Evolutionary conservation across 2,888 invertebrate genomes (phyloP).

Genomic region (Schrankia costaestrigalis): DNA sequence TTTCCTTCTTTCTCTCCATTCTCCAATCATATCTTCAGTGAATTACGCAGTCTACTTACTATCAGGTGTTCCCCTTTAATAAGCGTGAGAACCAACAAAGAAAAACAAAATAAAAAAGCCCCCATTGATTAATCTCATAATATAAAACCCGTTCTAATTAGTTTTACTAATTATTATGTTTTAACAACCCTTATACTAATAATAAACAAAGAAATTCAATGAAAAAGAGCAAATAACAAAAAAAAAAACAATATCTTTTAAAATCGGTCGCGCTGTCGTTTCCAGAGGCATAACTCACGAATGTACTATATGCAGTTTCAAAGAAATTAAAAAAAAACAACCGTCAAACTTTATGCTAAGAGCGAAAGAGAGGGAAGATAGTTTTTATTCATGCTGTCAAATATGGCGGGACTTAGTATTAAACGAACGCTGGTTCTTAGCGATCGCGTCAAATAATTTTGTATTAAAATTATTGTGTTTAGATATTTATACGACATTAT

Average conservation of each 20-base stretch:
- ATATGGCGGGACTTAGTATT: conserved; percentile 42
- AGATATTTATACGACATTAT: conserved; percentile 12
- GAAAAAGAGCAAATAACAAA: conserved; percentile 14
- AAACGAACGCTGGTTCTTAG: conserved; percentile 17
- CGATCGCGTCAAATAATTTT: conserved; percentile 16
- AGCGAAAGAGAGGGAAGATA: conserved; percentile 36
- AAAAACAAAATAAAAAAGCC: too few species aligned
- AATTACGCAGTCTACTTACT: too few species aligned
- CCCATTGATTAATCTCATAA: too few species aligned
- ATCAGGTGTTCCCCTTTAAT: too few species aligned
- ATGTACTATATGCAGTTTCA: conserved; percentile 71
- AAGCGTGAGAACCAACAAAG: too few species aligned
- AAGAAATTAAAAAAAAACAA: conserved; percentile 74
- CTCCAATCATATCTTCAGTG: too few species aligned
- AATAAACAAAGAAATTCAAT: conserved; percentile 1
- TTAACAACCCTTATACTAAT: conserved; percentile 3
- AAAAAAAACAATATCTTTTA: conserved; percentile 30
- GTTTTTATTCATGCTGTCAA: conserved; percentile 42
- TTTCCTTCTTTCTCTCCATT: too few species aligned
- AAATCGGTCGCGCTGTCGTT: conserved; percentile 46
- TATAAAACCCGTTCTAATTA: too few species aligned
- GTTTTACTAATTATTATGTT: conserved; percentile 7
- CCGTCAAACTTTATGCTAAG: conserved; percentile 45
- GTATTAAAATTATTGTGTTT: conserved; percentile 14
- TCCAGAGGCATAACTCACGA: conserved; percentile 67